Evolutionary conservation across 2,888 invertebrate genomes (phyloP).

Genomic region (Drosophila trichaetosa): DNA sequence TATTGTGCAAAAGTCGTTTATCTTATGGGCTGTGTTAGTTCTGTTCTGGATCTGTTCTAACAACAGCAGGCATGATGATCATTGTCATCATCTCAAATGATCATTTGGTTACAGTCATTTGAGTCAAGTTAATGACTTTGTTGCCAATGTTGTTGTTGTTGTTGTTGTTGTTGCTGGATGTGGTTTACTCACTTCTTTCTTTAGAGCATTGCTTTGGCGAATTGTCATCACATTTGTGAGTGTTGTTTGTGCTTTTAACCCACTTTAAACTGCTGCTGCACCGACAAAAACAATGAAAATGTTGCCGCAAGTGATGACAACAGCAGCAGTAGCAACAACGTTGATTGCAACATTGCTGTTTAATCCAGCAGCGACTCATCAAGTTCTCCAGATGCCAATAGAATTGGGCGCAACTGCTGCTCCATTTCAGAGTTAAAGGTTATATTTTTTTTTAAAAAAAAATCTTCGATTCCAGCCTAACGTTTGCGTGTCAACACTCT

Average conservation of each 20-base stretch:
- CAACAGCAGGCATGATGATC: constrained; percentile 16
- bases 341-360: constrained; percentile 55
- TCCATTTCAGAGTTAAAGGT: constrained; percentile 23
- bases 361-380: constrained; percentile 48
- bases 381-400: constrained; percentile 51
- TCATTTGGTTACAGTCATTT: constrained; percentile 50
- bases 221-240: constrained; percentile 65
- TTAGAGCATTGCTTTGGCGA: constrained; percentile 47
- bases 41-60: constrained; percentile 24
- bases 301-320: constrained; percentile 57
- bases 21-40: constrained; percentile 20
- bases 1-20: constrained; percentile 21
- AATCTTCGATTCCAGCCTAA: constrained; percentile 18
- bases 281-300: constrained; percentile 42
- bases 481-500: not conserved
- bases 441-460: constrained; percentile 1
- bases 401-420: constrained; percentile 55
- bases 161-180: constrained; percentile 25
- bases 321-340: constrained; percentile 12
- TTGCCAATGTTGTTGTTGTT: constrained; percentile 14
- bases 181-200: constrained; percentile 43
- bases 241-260: constrained; percentile 66
- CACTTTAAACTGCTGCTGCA: constrained; percentile 56
- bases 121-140: constrained; percentile 38
- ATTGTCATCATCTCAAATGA: constrained; percentile 29